Percentiles rank a stretch among this genome's conserved stretches.
Conservation (phyloP, 2,888 invertebrate genomes). For the Tetragnatha montana region DNA sequence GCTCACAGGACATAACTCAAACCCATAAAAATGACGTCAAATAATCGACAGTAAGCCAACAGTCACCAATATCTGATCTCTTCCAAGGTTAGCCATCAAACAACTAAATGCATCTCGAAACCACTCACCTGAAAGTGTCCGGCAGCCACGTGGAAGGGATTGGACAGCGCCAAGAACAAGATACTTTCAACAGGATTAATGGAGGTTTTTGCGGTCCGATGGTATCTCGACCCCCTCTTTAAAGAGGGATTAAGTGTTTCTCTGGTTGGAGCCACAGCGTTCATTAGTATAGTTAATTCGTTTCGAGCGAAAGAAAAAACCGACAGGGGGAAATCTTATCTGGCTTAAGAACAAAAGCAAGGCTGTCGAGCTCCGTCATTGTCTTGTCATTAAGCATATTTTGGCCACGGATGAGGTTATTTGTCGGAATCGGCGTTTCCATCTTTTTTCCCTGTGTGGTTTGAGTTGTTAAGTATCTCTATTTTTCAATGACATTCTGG, state of each 20-base stretch:
- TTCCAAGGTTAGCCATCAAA: slow-evolving; percentile 43
- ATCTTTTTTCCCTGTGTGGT: background rate
- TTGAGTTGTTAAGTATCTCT: background rate
- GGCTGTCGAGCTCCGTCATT: background rate
- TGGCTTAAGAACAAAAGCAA: background rate
- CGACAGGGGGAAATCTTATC: no score
- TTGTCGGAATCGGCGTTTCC: background rate
- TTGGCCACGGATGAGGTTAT: background rate
- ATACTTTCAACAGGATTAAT: background rate
- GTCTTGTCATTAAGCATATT: background rate
- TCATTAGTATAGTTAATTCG: no score
- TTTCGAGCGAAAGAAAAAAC: no score
- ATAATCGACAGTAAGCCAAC: background rate
- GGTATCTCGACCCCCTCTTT: background rate
- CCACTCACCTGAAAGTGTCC: slow-evolving; percentile 14
- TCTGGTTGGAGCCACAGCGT: background rate
- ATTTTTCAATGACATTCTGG: background rate
- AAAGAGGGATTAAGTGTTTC: background rate
- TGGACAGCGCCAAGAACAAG: background rate
- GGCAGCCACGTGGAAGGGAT: background rate
- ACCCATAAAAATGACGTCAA: background rate
- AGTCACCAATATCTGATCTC: slow-evolving; percentile 8
- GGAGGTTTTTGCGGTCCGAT: background rate
- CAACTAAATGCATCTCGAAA: slow-evolving; percentile 8
- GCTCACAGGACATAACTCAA: background rate